Base-by-base conservation (phyloP, 2,797 vertebrate species). In the Morus bassanus region DNA sequence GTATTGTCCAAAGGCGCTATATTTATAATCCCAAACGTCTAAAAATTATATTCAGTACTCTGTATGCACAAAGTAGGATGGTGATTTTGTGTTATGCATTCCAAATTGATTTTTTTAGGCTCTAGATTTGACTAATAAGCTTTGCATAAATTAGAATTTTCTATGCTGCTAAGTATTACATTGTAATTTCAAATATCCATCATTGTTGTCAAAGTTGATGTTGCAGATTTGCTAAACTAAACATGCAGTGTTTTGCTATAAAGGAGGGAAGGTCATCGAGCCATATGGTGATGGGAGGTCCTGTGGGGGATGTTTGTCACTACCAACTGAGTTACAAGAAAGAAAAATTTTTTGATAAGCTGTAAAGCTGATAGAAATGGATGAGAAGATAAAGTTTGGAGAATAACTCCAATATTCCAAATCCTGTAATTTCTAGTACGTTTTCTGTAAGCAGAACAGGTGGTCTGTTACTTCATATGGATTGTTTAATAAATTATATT, bases 151-250 rank as follows among this genome's bases (percentile, higher is more conserved):
- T 91, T 95, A 93, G 35, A 68, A 59, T 85, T 93, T 90, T 79
- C 35, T 79, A 1, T 87, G 56, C 77, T 94, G 51, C 53, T 54
- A 57, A 80, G 23, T 68, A 72, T 82, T 79, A 61, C 53, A 25
- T 75, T 90, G 75, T 93, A 65, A 90, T 90, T 96, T 93, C 73
- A 93, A 69, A 84, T 95, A 84, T 69, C 85, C 35, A 56, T 95
- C 59, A 67, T 53, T 74, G 57, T 80, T 92, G 50, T 93, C 93
- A 88, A 75, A 84, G 88, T 2, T 69, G 64, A 57, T 93, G 65
- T 81, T 90, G 65, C 33, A 56, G 1, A 86, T 94, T 88, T 93
- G 69, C 70, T 95, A 51, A 92, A 83, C 76, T 90, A 81, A 86
- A 81, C 33, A 35, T 73, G 59, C 48, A 67, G 13, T 28, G 27